phyloP scores from a whole-genome alignment of 2,113 vertebrate genomes.

The Tetrao urogallus region DNA sequence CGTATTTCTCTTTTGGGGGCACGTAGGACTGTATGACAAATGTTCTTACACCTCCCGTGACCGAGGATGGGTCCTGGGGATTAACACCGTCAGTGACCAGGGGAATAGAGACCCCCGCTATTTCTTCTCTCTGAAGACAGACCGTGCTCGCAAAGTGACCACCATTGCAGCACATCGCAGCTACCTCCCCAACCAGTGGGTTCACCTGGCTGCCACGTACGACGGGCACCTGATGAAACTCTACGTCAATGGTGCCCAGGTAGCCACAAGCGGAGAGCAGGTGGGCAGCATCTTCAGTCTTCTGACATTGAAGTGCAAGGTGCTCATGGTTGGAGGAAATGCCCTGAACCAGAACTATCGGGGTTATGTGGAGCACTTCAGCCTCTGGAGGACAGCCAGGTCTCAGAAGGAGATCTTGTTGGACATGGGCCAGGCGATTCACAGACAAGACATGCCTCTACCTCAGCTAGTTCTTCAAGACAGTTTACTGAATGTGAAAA shows the following conservation, averaged over 20 bases:
- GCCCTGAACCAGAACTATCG: conserved; percentile 93
- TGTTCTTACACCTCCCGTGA: conserved; percentile 97
- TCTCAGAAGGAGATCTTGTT: conserved; percentile 89
- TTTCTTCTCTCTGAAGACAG: conserved; percentile 98
- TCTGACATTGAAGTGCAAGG: conserved; percentile 95
- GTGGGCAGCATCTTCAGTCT: conserved; percentile 94
- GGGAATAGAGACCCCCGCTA: conserved; percentile 95
- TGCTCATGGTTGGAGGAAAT: conserved; percentile 95
- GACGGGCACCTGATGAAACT: conserved; percentile 92
- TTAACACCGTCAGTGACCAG: conserved; percentile 92
- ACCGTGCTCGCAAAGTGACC: conserved; percentile 94
- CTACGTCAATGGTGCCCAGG: conserved; percentile 95
- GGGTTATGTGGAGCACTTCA: conserved; percentile 89
- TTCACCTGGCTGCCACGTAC: conserved; percentile 91
- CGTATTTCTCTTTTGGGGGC: conserved; percentile 78
- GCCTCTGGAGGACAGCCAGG: conserved; percentile 90
- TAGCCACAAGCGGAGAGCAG: conserved; percentile 91
- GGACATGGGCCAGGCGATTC: conserved; percentile 85
- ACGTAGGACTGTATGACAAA: conserved; percentile 96
- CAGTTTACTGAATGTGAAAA: conserved; percentile 90
- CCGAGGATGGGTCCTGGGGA: conserved; percentile 96
- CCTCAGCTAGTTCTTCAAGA: conserved; percentile 93
- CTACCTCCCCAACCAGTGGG: conserved; percentile 94
- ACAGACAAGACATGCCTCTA: conserved; percentile 81
- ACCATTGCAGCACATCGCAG: conserved; percentile 88